Conservation (phyloP, 2,797 vertebrate species). For the Fistularia tabacaria region DNA sequence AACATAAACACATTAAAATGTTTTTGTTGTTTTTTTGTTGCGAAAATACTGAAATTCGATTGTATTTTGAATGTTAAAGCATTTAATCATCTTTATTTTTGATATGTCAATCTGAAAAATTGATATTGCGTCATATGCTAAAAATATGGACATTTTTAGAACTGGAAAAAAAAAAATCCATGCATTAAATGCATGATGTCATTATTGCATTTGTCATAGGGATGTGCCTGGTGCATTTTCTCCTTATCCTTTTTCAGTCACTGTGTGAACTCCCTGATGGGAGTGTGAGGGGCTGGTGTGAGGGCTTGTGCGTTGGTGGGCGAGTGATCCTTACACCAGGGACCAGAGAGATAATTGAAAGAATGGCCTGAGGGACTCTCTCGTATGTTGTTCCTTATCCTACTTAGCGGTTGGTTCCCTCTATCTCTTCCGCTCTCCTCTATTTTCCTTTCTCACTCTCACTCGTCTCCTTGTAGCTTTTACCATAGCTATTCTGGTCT, state of each 20-base stretch:
- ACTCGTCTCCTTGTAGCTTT: not conserved
- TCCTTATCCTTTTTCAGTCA: conserved; percentile 29
- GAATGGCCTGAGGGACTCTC: conserved; percentile 41
- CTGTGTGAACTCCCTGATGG: conserved; percentile 27
- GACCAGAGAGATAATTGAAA: conserved; percentile 62
- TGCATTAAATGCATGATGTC: too few species aligned
- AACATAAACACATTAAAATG: too few species aligned
- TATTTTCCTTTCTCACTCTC: conserved; percentile 1
- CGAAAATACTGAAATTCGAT: too few species aligned
- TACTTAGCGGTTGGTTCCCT: conserved; percentile 28
- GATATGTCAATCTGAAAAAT: too few species aligned
- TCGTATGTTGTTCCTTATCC: conserved; percentile 34
- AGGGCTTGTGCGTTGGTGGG: conserved; percentile 30
- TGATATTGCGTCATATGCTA: too few species aligned
- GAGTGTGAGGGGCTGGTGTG: conserved; percentile 6
- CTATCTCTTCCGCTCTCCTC: conserved; percentile 2
- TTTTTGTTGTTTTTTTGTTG: too few species aligned
- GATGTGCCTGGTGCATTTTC: conserved; percentile 8
- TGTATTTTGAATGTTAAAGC: too few species aligned
- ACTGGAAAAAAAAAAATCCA: too few species aligned
- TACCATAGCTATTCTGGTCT: not conserved
- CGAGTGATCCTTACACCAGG: conserved; percentile 36
- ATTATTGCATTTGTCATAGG: conserved; percentile 5
- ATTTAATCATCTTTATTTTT: too few species aligned
- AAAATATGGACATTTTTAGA: too few species aligned